Base-by-base conservation (phyloP, 2,113 vertebrate genomes). In the Strix aluco region DNA sequence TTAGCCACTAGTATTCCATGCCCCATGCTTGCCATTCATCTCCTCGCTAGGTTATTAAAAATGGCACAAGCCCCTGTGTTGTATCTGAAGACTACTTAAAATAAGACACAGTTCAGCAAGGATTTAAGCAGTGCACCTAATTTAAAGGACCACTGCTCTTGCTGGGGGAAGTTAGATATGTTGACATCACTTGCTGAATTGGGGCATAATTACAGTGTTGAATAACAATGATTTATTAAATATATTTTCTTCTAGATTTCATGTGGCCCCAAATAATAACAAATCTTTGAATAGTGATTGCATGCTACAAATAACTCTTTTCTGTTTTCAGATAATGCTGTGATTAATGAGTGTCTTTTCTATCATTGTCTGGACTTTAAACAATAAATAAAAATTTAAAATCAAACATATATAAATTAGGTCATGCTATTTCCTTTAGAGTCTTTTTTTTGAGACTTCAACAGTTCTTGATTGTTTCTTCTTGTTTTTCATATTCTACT, bases 401-500 rank as follows among this genome's bases (percentile, higher is more conserved):
- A 63, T 40, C 42, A 84, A 69, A 77, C 30, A 65, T 72, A 38
- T 27, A 67, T 40, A 63, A 55, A 75, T 47, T n/a, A 88, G 32
- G 46, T 80, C 22, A 78, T 9, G 12, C 57, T 93, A 81, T 97
- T 96, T 88, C 77, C 91, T 96, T 86, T 73, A 79, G 82, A 94
- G 21, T 1, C 9, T 49, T 36, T 94, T 93, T 36, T 94, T 92
- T 95, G 90, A 95, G 62, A 96, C 94, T 95, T 91, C 74, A 92
- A 61, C 84, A 57, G 62, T 65, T 75, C 66, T 96, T 90, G 58
- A n/a, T 74, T 92, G 85, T 49, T 66, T 13, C 11, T 14, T 72
- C 11, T n/a, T 78, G 94, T 96, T 93, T 67, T 96, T 81, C 73
- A 62, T 84, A 79, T 92, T 97, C 90, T 92, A 46, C 80, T 25